Conservation (phyloP, 2,797 vertebrate genomes). For the Paedocypris micromegethes region DNA sequence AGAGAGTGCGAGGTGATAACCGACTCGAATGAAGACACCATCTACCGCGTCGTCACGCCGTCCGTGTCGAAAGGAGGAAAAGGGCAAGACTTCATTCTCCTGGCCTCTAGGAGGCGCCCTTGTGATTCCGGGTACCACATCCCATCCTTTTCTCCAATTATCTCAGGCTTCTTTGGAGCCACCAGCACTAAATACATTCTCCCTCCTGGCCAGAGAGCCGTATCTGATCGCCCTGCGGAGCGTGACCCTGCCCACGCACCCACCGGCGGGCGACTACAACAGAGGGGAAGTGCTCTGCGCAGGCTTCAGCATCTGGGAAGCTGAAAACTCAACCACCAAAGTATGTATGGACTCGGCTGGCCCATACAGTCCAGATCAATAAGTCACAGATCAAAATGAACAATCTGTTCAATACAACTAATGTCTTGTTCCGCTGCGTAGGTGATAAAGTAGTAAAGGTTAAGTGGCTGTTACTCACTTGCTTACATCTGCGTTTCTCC, state of each 20-base stretch:
- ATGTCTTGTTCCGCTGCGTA: not conserved
- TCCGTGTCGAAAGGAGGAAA: slow-evolving; percentile 67
- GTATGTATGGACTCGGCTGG: slow-evolving; percentile 53
- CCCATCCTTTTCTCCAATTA: not conserved
- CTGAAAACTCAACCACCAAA: slow-evolving; percentile 76
- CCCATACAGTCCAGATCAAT: not conserved
- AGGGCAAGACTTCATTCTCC: slow-evolving; percentile 84
- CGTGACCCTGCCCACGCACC: slow-evolving; percentile 81
- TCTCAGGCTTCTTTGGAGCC: slow-evolving; percentile 1
- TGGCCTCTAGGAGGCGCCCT: slow-evolving; percentile 84
- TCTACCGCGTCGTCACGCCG: slow-evolving; percentile 82
- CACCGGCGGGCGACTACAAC: slow-evolving; percentile 63
- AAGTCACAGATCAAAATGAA: slow-evolving; percentile 3
- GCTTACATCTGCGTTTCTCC: slow-evolving; percentile 21
- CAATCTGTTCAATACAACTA: slow-evolving; percentile 12
- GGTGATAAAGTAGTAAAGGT: slow-evolving; percentile 19
- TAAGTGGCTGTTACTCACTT: slow-evolving; percentile 5
- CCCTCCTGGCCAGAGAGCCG: slow-evolving; percentile 74
- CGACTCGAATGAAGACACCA: slow-evolving; percentile 81
- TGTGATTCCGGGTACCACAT: slow-evolving; percentile 76
- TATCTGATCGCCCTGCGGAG: slow-evolving; percentile 90
- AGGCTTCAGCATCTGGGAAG: slow-evolving; percentile 85
- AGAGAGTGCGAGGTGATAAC: slow-evolving; percentile 83
- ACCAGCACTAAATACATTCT: no score
- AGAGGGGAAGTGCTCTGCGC: slow-evolving; percentile 88